Percentiles rank a stretch among this genome's conserved stretches.
Conservation (phyloP, 2,797 vertebrate genomes). For the Macropus fuliginosus region DNA sequence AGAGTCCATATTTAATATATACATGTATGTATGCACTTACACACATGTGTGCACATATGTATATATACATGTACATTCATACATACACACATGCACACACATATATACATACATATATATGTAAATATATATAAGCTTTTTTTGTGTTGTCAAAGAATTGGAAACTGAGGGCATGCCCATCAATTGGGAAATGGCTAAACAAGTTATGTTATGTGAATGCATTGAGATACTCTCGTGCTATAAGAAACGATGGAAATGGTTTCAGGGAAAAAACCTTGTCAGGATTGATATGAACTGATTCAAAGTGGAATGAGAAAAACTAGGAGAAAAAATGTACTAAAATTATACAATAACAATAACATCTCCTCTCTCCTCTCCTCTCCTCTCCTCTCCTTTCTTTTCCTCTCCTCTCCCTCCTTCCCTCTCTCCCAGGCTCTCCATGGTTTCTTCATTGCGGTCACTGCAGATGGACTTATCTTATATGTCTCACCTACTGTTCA, state of each 20-base stretch:
- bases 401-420: constrained; percentile 9
- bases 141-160: neutral
- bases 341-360: neutral
- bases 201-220: neutral
- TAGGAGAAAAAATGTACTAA: neutral
- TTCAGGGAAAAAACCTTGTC: neutral
- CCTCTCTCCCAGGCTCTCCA: constrained; percentile 84
- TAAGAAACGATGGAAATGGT: neutral
- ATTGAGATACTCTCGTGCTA: neutral
- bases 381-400: too few relatives aligned
- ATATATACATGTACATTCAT: too few relatives aligned
- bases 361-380: constrained; percentile 7
- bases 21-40: too few relatives aligned
- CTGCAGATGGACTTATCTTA: constrained; percentile 88
- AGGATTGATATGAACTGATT: neutral
- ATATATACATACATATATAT: too few relatives aligned
- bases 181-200: neutral
- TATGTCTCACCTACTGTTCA: constrained; percentile 91
- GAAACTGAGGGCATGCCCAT: neutral
- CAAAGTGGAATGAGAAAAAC: neutral
- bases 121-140: neutral
- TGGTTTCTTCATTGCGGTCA: constrained; percentile 89
- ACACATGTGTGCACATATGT: too few relatives aligned
- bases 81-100: too few relatives aligned
- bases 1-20: neutral